phyloP scores from a whole-genome alignment of 2,888 invertebrate species.

The Entomobrya multifasciata region DNA sequence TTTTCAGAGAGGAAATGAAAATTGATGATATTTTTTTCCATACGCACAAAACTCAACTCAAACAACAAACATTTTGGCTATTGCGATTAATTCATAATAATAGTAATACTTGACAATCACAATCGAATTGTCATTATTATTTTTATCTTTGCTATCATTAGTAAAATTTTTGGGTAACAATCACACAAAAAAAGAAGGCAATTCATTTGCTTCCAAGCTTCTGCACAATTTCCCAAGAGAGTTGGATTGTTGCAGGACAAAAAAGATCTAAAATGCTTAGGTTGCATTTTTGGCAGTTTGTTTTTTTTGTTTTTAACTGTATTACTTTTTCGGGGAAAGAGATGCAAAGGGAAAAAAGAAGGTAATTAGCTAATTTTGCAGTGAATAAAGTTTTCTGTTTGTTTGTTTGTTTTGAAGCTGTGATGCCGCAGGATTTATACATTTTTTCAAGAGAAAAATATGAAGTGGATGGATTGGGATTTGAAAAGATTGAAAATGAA shows the following conservation, averaged over 20 bases:
- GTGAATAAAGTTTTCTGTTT: background rate
- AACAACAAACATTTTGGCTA: too few species aligned
- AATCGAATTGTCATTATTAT: too few species aligned
- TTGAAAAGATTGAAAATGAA: too few species aligned
- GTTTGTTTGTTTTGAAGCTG: background rate
- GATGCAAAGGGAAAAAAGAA: background rate
- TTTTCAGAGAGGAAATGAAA: background rate
- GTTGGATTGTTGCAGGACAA: too few species aligned
- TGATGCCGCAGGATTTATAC: background rate
- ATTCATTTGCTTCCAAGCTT: too few species aligned
- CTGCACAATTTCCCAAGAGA: conserved; percentile 5
- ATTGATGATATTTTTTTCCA: background rate
- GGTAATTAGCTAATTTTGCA: background rate
- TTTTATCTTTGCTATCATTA: too few species aligned
- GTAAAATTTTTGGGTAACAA: too few species aligned
- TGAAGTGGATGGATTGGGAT: background rate
- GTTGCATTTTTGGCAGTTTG: background rate
- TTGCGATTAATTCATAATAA: too few species aligned
- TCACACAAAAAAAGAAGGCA: too few species aligned
- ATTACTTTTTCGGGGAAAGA: background rate
- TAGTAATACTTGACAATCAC: too few species aligned
- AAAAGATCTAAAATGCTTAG: background rate
- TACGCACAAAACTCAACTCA: too few species aligned
- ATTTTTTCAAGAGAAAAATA: background rate
- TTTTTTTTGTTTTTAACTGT: background rate